A percentile compares a stretch with the other conserved stretches of the same genome.
Conservation (phyloP, 2,797 vertebrate genomes). For the Sebastes miniatus region DNA sequence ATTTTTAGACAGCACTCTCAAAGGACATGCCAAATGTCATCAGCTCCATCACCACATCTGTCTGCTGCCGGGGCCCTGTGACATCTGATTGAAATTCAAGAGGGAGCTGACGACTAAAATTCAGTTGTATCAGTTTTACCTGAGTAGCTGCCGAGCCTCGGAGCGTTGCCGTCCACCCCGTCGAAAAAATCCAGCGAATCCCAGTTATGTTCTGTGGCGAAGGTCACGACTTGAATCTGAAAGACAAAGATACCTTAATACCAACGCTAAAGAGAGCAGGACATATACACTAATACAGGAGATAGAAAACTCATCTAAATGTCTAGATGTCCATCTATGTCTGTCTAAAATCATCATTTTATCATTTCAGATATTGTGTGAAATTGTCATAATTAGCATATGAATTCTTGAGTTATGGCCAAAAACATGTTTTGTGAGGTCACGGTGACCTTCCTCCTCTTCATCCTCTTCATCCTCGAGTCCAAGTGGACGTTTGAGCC, state of each 20-base stretch:
- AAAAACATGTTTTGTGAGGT: neutral
- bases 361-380: neutral
- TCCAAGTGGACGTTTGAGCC: neutral
- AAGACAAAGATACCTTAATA: conserved; percentile 9
- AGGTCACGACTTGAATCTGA: conserved; percentile 96
- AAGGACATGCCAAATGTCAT: conserved; percentile 70
- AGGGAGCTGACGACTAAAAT: conserved; percentile 46
- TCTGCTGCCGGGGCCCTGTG: conserved; percentile 42
- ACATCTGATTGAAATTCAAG: conserved; percentile 59
- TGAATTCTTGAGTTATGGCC: neutral
- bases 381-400: neutral
- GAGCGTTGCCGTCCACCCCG: conserved; percentile 92
- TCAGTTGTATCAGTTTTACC: conserved; percentile 80
- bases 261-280: neutral
- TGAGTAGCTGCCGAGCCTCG: conserved; percentile 97
- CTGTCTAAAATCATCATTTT: neutral
- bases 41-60: conserved; percentile 56
- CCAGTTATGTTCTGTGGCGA: conserved; percentile 98
- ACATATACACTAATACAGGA: neutral
- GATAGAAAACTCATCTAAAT: neutral
- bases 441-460: neutral
- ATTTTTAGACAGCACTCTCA: conserved; percentile 53
- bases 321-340: neutral
- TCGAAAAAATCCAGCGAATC: conserved; percentile 98
- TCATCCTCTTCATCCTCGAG: neutral